Base-by-base conservation (phyloP, 1,140 invertebrate species). In the Trichoplusia ni region DNA sequence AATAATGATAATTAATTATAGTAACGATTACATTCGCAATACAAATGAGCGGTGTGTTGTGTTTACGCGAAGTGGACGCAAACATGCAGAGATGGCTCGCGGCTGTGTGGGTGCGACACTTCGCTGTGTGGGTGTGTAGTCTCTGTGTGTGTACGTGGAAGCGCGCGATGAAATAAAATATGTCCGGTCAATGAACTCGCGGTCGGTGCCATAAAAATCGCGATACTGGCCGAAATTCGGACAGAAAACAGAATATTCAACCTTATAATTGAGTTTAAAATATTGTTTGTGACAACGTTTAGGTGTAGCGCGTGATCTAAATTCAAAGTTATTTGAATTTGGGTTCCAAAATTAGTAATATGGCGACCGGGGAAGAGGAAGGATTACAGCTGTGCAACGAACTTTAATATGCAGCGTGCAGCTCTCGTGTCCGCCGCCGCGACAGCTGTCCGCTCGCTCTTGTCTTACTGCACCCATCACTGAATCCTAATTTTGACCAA, bases 141-240 rank as follows among this genome's bases (percentile, higher is more conserved):
- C 62, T 67, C 74, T 86, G 79, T 87, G 81, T 89, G 86, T 86
- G 84, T 84, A 87, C 84, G 83, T 86, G 82, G 86, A 88, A 86
- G 85, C 84, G 85, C 85, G 87, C 87, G 87, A 89, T 90, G 83
- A 90, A 90, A 90, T 90, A 90, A 90, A 90, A 89, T 90, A 90
- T 90, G 87, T 89, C 87, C 87, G 87, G 85, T 89, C 87, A 88
- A 86, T 80, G 87, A 90, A 80, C 87, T 73, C 84, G 77, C 82
- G 83, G 81, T 86, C 81, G 84, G 87, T 88, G 87, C 87, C 85
- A 86, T 90, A 90, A 90, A 90, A 90, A 90, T 90, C 79, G 87
- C 87, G 85, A 90, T 87, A 85, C 80, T 82, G 81, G 67, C 87
- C 85, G 83, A 90, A 90, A 86, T 86, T 88, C 75, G 80, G 79